Evolutionary conservation across 2,113 vertebrate species (phyloP), one percentile per base, ranked within the genome.

Genomic region (Melierax canorus): DNA sequence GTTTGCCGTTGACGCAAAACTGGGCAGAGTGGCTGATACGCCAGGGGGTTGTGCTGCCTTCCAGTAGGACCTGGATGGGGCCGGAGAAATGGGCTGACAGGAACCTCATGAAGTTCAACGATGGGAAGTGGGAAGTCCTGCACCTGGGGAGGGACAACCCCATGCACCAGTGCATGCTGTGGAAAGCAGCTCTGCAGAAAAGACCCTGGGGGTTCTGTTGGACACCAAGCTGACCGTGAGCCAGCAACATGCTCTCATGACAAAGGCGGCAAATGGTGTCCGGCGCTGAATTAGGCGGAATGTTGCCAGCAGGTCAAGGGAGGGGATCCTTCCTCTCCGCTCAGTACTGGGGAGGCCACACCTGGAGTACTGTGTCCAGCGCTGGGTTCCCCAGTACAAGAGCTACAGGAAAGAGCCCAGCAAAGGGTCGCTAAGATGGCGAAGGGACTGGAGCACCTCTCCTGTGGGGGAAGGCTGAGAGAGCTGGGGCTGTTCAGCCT

Each of bases 231-330:
- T 64, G 50, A 27, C 55, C 41, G 1, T 1, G 26, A 78, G 50
- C 4, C 32, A 59, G 22, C 26, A 29, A 0, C 0, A 0, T 27
- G 17, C 39, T 60, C 30, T 48, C 19, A 38, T 34, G 20, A 11
- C 60, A 32, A 32, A 12, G 63, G 4, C 1, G 12, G 5, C 2
- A 12, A 39, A 10, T 4, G 7, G 3, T 45, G 18, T 41, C 53
- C 24, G 50, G 67, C 30, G 13, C n/a, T 80, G 41, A 20, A 27
- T n/a, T 30, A 46, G 36, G 23, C 5, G 6, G 20, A 16, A 16
- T 12, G 6, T 7, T 82, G 32, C 27, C 36, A 38, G 15, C 36
- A 56, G 6, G 48, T 43, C 3, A 8, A 60, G 45, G 30, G 53
- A 53, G 18, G 32, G 34, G 36, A 50, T 72, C 30, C 19, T 46